Base-by-base conservation (phyloP, 2,797 vertebrate genomes). In the Cyclopterus lumpus region DNA sequence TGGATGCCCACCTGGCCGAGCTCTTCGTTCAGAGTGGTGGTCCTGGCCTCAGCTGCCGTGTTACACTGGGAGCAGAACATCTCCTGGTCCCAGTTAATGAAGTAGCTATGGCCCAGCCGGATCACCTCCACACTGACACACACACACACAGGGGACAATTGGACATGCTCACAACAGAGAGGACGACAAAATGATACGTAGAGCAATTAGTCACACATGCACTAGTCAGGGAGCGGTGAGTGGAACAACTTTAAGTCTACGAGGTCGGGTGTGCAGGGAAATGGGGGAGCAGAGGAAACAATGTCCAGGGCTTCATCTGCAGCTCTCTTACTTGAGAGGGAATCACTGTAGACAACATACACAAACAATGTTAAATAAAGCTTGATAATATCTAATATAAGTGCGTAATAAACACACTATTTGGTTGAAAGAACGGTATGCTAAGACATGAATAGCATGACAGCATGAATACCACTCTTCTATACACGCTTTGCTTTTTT, bases 71-170 rank as follows among this genome's bases (percentile, higher is more conserved):
- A 91, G 71, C 97, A 99, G 90, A 95, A 98, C 97, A 98, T 99
- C 85, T 96, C 95, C 89, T 91, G 94, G 93, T 98, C 97, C 97
- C 97, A 98, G 94, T 98, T 99, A 81, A 98, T 98, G 90, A 98
- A 99, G 91, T 97, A 99, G 93, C 97, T 99, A 87, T 99, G 97
- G 57, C 96, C 97, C 6, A 98, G 93, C 1, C 97, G 93, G 89
- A 99, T 98, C 87, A 99, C 97, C 91, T 98, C 97, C 93, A 98
- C 97, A 3, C 97, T 98, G 88, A 64, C 0, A 77, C 1, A 57
- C 30, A 57, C 30, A 76, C 8, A 72, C 36, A 36, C 7, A 36
- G 8, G 28, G 6, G n/a, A 67, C 30, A 71, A 22, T 71, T 0
- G 26, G 22, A 42, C 3, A 28, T 22, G n/a, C n/a, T 67, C 24